Evolutionary conservation across 2,113 vertebrate species (phyloP).

Genomic region (Oncorhynchus tshawytscha): DNA sequence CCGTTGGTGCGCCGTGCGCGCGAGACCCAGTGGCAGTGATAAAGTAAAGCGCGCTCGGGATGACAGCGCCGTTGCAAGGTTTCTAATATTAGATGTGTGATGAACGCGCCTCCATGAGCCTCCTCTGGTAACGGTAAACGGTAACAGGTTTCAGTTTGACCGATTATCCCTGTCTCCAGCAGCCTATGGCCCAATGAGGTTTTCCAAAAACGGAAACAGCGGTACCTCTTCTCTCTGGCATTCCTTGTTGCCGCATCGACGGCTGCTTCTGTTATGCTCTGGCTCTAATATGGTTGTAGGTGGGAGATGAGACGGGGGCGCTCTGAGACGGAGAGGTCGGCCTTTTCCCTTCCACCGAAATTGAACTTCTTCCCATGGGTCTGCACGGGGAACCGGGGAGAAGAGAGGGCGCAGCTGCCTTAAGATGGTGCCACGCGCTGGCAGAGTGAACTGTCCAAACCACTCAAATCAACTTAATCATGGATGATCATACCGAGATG

Average conservation of each 20-base stretch:
- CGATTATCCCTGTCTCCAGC: neutral
- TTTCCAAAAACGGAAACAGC: neutral
- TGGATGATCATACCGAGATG: neutral
- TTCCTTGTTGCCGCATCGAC: neutral
- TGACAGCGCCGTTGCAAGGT: neutral
- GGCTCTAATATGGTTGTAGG: neutral
- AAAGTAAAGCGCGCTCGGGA: neutral
- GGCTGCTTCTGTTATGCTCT: neutral
- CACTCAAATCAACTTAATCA: neutral
- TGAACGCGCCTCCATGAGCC: conserved; percentile 4
- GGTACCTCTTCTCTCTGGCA: neutral
- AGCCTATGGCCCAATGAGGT: neutral
- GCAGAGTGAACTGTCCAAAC: neutral
- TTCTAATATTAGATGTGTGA: conserved; percentile 36
- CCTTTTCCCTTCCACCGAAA: conserved; percentile 11
- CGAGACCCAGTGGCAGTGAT: neutral
- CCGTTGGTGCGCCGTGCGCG: neutral
- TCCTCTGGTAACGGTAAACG: neutral
- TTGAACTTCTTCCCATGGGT: neutral
- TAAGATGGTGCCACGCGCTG: neutral
- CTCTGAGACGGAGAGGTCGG: neutral
- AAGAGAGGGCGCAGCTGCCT: neutral
- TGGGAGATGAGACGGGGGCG: neutral
- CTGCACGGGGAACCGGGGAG: neutral
- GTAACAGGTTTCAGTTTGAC: no score